phyloP scores from a whole-genome alignment of 2,797 vertebrate genomes.

The Tauraco hartlaubi region DNA sequence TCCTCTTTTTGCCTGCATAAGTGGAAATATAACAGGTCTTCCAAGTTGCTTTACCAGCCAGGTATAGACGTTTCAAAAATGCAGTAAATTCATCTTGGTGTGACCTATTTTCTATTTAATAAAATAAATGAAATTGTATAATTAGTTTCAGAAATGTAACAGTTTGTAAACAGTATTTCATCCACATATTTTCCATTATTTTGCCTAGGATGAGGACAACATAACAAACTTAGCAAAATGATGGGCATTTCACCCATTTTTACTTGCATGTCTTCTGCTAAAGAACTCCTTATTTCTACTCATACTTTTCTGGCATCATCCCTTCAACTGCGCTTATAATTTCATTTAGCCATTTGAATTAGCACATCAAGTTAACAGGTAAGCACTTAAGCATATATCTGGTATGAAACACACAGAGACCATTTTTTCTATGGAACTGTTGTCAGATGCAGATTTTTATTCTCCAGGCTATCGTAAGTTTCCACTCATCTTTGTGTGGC shows the following conservation, averaged over 20 bases:
- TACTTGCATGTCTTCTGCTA: neutral
- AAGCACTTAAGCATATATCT: neutral
- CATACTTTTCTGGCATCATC: neutral
- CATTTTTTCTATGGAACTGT: neutral
- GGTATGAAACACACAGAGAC: neutral
- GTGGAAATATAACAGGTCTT: neutral
- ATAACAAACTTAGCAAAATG: neutral
- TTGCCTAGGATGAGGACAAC: neutral
- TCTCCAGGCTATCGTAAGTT: neutral
- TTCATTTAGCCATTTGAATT: neutral
- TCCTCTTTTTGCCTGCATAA: neutral
- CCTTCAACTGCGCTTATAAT: neutral
- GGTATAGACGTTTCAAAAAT: neutral
- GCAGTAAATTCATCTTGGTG: neutral
- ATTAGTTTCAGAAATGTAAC: too few relatives aligned
- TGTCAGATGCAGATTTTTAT: neutral
- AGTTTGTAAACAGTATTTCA: neutral
- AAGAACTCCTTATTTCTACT: neutral
- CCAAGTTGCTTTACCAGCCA: neutral
- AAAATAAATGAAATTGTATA: neutral
- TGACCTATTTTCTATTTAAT: neutral
- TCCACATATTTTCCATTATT: neutral
- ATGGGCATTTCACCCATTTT: neutral
- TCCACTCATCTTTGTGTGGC: neutral
- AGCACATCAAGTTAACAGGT: neutral